Conservation (phyloP, 2,797 vertebrate genomes). For the Furcifer pardalis region DNA sequence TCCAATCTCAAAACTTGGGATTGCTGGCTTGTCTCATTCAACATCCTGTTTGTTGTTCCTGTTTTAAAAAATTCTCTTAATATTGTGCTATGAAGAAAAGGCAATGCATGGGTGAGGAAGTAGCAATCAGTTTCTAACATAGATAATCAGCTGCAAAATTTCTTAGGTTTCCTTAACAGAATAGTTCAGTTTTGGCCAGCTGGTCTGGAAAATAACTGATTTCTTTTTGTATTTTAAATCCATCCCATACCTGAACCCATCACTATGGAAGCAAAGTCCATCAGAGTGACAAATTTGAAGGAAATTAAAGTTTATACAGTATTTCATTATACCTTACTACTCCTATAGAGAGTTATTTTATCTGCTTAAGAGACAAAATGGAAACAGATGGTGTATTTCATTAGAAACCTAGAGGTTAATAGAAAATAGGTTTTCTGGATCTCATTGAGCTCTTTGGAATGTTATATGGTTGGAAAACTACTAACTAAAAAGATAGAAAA, state of each 20-base stretch:
- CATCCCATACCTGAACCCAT: not conserved
- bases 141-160: conserved; percentile 33
- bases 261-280: conserved; percentile 45
- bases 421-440: not conserved
- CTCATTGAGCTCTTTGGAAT: not conserved
- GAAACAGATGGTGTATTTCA: not conserved
- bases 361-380: not conserved
- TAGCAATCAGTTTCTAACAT: not conserved
- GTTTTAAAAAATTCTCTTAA: conserved; percentile 12
- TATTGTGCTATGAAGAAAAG: conserved; percentile 38
- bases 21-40: not conserved
- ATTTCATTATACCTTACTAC: not conserved
- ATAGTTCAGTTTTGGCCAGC: not conserved
- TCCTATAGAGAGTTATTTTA: not conserved
- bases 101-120: not conserved
- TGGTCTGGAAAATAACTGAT: not conserved
- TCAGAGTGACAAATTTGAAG: not conserved
- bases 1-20: fast-evolving
- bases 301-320: not conserved
- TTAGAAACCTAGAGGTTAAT: not conserved
- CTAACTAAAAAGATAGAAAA: not conserved
- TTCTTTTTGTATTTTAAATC: conserved; percentile 1
- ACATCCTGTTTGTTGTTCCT: not conserved
- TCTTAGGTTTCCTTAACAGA: conserved; percentile 12
- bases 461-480: not conserved